Conservation (phyloP, 2,888 invertebrate species). For the Augiades crinisus region DNA sequence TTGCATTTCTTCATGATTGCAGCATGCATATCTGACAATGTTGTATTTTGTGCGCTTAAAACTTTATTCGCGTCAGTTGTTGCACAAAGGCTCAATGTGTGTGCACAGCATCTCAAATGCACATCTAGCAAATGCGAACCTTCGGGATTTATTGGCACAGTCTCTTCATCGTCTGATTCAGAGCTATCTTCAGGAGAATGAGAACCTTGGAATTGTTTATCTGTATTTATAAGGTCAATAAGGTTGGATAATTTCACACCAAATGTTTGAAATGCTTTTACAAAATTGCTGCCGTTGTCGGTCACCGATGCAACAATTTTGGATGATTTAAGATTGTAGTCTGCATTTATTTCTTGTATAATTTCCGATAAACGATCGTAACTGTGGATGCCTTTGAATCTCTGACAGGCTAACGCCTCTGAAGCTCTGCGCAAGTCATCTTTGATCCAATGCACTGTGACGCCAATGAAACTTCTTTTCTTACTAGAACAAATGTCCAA, state of each 20-base stretch:
- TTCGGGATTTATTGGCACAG: too few species aligned
- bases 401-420: background rate
- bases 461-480: constrained; percentile 31
- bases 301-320: background rate
- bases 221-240: background rate
- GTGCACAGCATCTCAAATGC: background rate
- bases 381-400: background rate
- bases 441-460: constrained; percentile 33
- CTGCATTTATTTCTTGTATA: background rate
- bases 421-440: constrained; percentile 26
- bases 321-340: background rate
- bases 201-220: too few species aligned
- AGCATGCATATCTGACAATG: background rate
- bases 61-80: background rate
- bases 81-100: background rate
- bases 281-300: background rate
- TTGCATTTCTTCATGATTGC: background rate
- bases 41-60: background rate
- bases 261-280: background rate
- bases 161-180: background rate
- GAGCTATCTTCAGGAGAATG: background rate
- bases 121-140: background rate
- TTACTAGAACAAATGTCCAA: constrained; percentile 32
- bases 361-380: background rate
- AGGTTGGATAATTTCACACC: background rate